These are phyloP conservation scores for Pristionchus arcanus DNA, from an alignment of 2,888 invertebrate genomes.

Conservation along the genomic window DNA sequence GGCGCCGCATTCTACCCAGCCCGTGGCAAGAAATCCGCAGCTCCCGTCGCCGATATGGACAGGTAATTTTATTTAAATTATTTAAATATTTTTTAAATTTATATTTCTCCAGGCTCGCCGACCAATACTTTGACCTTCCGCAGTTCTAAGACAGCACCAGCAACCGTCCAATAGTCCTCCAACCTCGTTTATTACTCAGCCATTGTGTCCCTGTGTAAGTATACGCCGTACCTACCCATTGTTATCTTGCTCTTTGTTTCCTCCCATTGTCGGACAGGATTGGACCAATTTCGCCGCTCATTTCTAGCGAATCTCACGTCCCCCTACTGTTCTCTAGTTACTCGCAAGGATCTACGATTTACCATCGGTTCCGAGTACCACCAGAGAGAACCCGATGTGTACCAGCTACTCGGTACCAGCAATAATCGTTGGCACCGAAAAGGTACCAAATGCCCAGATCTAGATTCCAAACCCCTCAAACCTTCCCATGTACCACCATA, in stretches of 20 bases:
- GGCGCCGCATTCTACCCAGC: constrained; percentile 30
- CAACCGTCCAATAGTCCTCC: background rate
- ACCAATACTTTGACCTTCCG: constrained; percentile 49
- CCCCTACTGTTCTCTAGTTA: background rate
- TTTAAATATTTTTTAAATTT: background rate
- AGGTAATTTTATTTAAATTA: background rate
- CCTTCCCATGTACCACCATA: constrained; percentile 3
- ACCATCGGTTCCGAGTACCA: background rate
- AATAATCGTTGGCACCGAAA: too few relatives aligned
- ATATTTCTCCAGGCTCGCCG: background rate
- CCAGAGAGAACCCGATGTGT: background rate
- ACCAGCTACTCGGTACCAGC: too few relatives aligned
- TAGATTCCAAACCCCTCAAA: background rate
- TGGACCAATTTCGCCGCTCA: background rate
- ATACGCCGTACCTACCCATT: background rate
- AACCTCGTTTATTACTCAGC: background rate
- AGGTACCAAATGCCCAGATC: too few relatives aligned
- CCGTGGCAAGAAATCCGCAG: constrained; percentile 31
- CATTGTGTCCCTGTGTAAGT: background rate
- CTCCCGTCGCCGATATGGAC: background rate
- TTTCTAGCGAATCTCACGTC: background rate
- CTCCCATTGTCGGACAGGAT: background rate
- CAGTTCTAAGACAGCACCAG: background rate
- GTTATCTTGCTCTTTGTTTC: background rate
- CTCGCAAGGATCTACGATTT: background rate